Evolutionary conservation across 2,113 vertebrate genomes (phyloP), one percentile per base, ranked within the genome.

Genomic region (Fulmarus glacialis): DNA sequence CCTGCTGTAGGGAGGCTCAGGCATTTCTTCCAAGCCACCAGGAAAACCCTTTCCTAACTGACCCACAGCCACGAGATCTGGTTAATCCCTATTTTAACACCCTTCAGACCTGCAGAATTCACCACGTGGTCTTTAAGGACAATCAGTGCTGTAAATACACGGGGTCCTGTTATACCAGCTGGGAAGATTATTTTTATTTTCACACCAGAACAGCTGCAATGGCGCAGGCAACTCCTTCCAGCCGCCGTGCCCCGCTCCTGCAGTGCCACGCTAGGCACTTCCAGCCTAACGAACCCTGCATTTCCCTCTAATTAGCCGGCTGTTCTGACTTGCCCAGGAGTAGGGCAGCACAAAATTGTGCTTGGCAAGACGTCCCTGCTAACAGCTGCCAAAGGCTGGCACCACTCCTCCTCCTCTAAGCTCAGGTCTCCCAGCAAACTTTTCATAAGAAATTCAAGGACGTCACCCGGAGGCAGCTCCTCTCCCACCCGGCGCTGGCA

Each of bases 291-390:
- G 0, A 94, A 86, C 32, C 47, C 68, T 38, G 8, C 5, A 21
- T 66, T 88, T 53, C 62, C 32, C n/a, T 77, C 74, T 90, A 83
- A 94, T 93, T 63, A 97, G 34, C 48, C 34, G 0, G 2, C 59
- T 90, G 90, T 87, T 89, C 94, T 71, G 68, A 92, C 93, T 90
- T 93, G 96, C 92, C 82, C 71, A 78, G 84, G 27, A 88, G 30
- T 34, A 88, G 86, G 55, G 40, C 66, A 71, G 68, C 58, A 53
- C 43, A 42, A 48, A 52, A 87, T 36, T 32, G 4, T 1, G 34
- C 43, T 36, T 5, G 1, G 43, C 0, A 0, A 85, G 85, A 8
- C 23, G 4, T 4, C 29, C 48, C 38, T 19, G 53, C 66, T 27
- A 66, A 59, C 26, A 62, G 59, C 75, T 88, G 91, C 62, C 71